Evolutionary conservation across 1,140 invertebrate genomes (phyloP), one percentile per base, ranked within the genome.

Genomic region (Littorina saxatilis): DNA sequence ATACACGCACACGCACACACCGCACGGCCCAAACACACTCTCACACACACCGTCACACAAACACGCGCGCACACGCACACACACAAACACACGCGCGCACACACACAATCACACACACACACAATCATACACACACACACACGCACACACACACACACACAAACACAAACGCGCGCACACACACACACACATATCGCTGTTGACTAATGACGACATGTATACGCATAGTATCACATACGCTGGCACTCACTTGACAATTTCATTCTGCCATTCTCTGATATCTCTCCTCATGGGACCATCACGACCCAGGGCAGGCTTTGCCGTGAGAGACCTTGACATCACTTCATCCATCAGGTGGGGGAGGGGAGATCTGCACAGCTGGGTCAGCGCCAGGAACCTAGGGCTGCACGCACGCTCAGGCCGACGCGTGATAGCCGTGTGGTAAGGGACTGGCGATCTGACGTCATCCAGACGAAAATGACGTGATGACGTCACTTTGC

Each of bases 161-260:
- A 63, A 4, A 27, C 23, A 63, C 23, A 27, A 4, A 63, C 58
- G n/a, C 58, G 23, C 58, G 23, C 58, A 63, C 23, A 27, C 23
- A 32, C 29, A 27, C 23, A 63, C 23, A 63, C 23, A 32, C 58
- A 63, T 23, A 27, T 23, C 23, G 23, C 29, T 7, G 5, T 9
- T 9, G 7, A 63, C 29, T 11, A 7, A 63, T 7, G 23, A 32
- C 23, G 29, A 63, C 23, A 23, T n/a, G n/a, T n/a, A n/a, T n/a
- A n/a, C n/a, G n/a, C n/a, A n/a, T n/a, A n/a, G n/a, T n/a, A n/a
- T n/a, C n/a, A n/a, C n/a, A n/a, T n/a, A n/a, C n/a, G n/a, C n/a
- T 74, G 43, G 17, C 11, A 68, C 66, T 68, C 37, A 68, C 66
- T 68, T 68, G 66, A 68, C 66, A 39, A 68, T 68, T 23, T 68